Evolutionary conservation across 1,140 invertebrate genomes (phyloP).

Genomic region (Dendroctonus ponderosae): DNA sequence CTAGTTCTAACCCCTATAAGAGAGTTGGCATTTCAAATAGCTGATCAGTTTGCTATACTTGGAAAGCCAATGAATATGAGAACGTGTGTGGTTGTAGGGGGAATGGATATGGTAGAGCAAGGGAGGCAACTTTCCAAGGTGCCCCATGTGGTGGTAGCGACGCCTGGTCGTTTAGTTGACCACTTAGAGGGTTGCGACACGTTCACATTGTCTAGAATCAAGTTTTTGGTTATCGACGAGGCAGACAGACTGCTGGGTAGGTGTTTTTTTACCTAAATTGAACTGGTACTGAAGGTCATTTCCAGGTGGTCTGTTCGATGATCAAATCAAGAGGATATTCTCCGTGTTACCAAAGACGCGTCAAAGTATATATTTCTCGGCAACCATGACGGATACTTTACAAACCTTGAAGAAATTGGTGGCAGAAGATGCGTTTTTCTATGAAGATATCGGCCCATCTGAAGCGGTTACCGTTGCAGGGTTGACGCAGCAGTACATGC

Average conservation of each 20-base stretch:
- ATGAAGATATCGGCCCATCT: slow-evolving; percentile 64
- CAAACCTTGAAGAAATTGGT: slow-evolving; percentile 69
- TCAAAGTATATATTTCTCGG: slow-evolving; percentile 91
- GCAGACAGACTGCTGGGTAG: slow-evolving; percentile 67
- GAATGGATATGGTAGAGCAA: slow-evolving; percentile 90
- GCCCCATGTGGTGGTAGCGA: slow-evolving; percentile 93
- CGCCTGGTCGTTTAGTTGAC: slow-evolving; percentile 86
- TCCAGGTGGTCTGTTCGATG: slow-evolving; percentile 68
- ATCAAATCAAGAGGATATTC: slow-evolving; percentile 82
- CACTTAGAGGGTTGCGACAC: slow-evolving; percentile 83
- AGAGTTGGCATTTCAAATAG: slow-evolving; percentile 91
- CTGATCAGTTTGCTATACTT: slow-evolving; percentile 87
- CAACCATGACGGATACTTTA: slow-evolving; percentile 89
- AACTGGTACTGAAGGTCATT: background rate
- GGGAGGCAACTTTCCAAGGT: slow-evolving; percentile 79
- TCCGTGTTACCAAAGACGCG: slow-evolving; percentile 73
- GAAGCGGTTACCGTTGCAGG: slow-evolving; percentile 79
- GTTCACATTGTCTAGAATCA: slow-evolving; percentile 76
- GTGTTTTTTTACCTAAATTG: background rate
- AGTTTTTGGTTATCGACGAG: slow-evolving; percentile 90
- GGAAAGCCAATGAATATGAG: slow-evolving; percentile 83
- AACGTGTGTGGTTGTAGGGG: slow-evolving; percentile 83
- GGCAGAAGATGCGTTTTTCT: slow-evolving; percentile 58
- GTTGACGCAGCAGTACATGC: slow-evolving; percentile 85
- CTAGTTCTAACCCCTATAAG: slow-evolving; percentile 94